phyloP scores from a whole-genome alignment of 2,888 invertebrate genomes.

The Melinaea menophilus region DNA sequence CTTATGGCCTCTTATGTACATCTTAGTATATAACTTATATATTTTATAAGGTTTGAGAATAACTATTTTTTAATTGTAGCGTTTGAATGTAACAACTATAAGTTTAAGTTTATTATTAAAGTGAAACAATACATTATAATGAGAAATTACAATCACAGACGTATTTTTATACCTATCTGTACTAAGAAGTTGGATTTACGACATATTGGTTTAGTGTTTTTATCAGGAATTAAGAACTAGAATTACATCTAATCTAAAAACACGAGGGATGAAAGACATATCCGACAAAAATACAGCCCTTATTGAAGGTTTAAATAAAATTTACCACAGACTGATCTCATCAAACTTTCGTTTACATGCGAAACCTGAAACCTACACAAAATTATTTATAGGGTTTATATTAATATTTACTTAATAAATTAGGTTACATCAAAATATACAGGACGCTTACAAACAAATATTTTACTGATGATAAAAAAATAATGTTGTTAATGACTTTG shows the following conservation, averaged over 20 bases:
- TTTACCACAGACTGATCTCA: constrained; percentile 33
- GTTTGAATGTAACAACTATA: too few relatives aligned
- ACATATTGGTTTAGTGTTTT: too few relatives aligned
- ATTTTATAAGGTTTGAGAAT: too few relatives aligned
- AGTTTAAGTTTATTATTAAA: too few relatives aligned
- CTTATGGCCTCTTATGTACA: too few relatives aligned
- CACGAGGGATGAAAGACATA: constrained; percentile 68
- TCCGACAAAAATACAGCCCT: constrained; percentile 67
- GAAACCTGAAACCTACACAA: constrained; percentile 76
- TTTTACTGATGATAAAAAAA: constrained; percentile 14
- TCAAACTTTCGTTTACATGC: constrained; percentile 65
- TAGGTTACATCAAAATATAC: constrained; percentile 25
- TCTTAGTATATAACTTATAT: too few relatives aligned
- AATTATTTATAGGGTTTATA: constrained; percentile 65
- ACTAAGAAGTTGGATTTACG: too few relatives aligned
- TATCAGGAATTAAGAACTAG: background rate
- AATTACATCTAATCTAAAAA: constrained; percentile 9
- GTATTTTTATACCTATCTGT: too few relatives aligned
- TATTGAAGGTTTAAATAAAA: constrained; percentile 41
- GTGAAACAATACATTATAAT: too few relatives aligned
- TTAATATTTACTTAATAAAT: constrained; percentile 51
- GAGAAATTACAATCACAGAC: too few relatives aligned
- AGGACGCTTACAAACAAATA: constrained; percentile 10
- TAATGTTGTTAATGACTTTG: background rate
- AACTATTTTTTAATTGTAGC: too few relatives aligned